Percentiles rank a stretch among this genome's conserved stretches.
Conservation (phyloP, 2,113 vertebrate species). For the Dendrocopos noguchii region DNA sequence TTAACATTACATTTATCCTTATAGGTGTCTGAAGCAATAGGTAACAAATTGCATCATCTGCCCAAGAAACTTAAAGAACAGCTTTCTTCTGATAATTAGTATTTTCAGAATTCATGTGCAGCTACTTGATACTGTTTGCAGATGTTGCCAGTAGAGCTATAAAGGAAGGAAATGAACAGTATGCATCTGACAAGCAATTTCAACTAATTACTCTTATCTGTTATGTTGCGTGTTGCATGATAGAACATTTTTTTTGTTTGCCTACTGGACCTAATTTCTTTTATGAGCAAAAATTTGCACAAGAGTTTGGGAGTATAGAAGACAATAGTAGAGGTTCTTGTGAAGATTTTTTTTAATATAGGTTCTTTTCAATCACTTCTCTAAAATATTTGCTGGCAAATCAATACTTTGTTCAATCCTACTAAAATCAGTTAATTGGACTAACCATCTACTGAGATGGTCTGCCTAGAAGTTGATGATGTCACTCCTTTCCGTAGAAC, state of each 20-base stretch:
- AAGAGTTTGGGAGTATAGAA: not conserved
- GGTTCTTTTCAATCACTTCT: not conserved
- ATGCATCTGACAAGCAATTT: constrained; percentile 2
- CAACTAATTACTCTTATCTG: not conserved
- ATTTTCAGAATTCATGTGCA: not conserved
- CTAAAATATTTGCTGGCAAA: not conserved
- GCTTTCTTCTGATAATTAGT: not conserved
- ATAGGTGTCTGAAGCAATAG: not conserved
- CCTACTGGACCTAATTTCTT: not conserved
- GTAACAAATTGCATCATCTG: not conserved
- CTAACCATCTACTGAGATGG: not conserved
- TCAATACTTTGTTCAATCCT: not conserved
- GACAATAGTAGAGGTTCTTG: not conserved
- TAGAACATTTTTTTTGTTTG: not conserved
- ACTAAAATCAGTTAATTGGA: not conserved
- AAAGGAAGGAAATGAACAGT: not conserved
- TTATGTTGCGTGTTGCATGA: not conserved
- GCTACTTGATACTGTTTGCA: not conserved
- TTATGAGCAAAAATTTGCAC: not conserved
- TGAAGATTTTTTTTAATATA: not conserved
- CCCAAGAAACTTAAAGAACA: constrained; percentile 6
- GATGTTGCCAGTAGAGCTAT: not conserved
- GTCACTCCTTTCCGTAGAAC: not conserved
- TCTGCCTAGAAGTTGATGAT: not conserved
- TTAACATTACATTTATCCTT: not conserved